A percentile compares a stretch with the other conserved stretches of the same genome.
Evolutionary conservation across 2,113 vertebrate species (phyloP).

Genomic region (Terrapene triunguis): DNA sequence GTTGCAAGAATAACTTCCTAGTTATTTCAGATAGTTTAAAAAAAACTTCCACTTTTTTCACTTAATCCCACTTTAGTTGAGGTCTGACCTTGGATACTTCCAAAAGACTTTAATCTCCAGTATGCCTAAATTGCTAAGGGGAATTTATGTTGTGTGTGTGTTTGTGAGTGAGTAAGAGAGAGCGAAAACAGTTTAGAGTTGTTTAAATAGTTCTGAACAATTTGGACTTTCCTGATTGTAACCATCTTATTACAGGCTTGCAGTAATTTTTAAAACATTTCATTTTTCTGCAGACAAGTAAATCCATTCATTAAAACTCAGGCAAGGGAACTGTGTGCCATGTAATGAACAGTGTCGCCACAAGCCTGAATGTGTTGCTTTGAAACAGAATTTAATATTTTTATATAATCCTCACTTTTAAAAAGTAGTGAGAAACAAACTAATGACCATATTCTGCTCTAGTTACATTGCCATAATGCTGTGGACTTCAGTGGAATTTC

Average conservation of each 20-base stretch:
- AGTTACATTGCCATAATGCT: accelerated
- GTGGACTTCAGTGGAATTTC: not conserved
- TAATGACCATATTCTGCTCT: accelerated
- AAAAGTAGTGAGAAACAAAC: not conserved
- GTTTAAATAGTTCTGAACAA: not conserved
- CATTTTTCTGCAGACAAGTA: not conserved
- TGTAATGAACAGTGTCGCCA: not conserved
- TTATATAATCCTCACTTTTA: accelerated
- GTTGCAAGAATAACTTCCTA: slow-evolving; percentile 81
- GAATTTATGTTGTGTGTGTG: not conserved
- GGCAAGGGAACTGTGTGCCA: not conserved
- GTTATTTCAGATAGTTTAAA: slow-evolving; percentile 66
- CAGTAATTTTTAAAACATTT: accelerated
- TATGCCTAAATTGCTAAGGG: slow-evolving; percentile 19
- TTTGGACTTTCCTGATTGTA: not conserved
- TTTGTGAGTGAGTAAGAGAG: not conserved
- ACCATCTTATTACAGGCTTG: not conserved
- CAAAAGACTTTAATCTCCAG: slow-evolving; percentile 5
- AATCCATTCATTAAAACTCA: not conserved
- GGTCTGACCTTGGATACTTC: slow-evolving; percentile 43
- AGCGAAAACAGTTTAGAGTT: not conserved
- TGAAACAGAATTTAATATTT: not conserved
- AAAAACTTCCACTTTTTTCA: slow-evolving; percentile 6
- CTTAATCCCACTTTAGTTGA: slow-evolving; percentile 20
- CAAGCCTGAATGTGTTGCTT: not conserved